A percentile compares a stretch with the other conserved stretches of the same genome.
Conservation (phyloP, 2,888 invertebrate genomes). For the Lomographa bimaculata region DNA sequence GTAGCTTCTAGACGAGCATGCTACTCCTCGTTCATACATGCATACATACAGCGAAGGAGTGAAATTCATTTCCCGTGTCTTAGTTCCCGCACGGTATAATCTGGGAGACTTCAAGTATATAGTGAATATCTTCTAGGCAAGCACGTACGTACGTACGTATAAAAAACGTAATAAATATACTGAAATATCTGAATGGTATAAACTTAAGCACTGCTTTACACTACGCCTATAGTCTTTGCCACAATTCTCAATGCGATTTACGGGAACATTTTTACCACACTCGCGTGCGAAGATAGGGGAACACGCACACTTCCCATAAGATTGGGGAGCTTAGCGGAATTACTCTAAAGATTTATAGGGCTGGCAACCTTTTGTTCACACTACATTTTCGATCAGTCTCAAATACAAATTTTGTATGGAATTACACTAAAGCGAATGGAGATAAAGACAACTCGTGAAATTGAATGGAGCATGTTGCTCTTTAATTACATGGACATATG, state of each 20-base stretch:
- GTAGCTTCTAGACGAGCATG: no score
- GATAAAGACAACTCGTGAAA: background rate
- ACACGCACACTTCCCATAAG: conserved; percentile 19
- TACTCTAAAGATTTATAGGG: conserved; percentile 17
- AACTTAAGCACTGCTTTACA: conserved; percentile 3
- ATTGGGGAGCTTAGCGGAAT: conserved; percentile 20
- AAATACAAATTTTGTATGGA: no score
- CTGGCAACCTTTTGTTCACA: conserved; percentile 1
- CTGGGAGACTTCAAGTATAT: no score
- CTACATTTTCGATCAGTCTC: background rate
- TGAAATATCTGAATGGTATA: no score
- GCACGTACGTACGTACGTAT: no score
- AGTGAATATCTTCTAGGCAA: no score
- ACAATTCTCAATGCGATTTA: conserved; percentile 19
- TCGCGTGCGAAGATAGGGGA: conserved; percentile 20
- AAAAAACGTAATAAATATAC: no score
- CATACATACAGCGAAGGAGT: no score
- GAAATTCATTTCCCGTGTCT: no score
- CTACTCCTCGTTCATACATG: no score
- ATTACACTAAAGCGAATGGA: no score
- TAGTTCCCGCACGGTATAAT: no score
- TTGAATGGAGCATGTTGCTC: background rate
- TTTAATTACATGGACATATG: background rate
- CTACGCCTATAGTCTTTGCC: background rate
- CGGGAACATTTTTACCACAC: conserved; percentile 22